Conservation (phyloP, 2,797 vertebrate genomes). For the Crypturellus tataupa region DNA sequence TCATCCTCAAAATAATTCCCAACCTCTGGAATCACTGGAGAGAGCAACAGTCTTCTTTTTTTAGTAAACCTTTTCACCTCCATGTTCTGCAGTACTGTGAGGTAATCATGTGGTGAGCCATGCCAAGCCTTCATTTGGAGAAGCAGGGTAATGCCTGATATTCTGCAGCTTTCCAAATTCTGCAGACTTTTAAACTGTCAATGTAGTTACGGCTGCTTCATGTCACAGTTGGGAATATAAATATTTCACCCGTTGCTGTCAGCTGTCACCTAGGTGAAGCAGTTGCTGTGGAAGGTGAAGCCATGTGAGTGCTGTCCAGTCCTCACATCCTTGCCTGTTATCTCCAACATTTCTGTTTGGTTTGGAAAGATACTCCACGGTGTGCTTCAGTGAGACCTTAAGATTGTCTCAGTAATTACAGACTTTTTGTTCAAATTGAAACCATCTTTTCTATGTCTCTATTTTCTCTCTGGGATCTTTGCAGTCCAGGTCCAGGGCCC, state of each 20-base stretch:
- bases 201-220: constrained; percentile 15
- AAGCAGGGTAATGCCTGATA: neutral
- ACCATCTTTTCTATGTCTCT: neutral
- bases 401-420: neutral
- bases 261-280: neutral
- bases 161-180: constrained; percentile 22
- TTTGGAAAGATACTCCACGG: neutral
- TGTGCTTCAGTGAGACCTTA: accelerated
- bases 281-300: neutral
- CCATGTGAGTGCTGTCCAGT: neutral
- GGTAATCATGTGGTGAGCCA: constrained; percentile 29
- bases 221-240: neutral
- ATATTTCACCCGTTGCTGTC: neutral
- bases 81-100: constrained; percentile 11
- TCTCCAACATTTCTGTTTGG: neutral
- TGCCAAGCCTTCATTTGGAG: neutral
- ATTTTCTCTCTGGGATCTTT: neutral
- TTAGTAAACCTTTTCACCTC: constrained; percentile 18
- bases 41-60: neutral
- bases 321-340: neutral
- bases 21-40: neutral
- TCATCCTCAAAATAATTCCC: neutral
- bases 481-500: neutral
- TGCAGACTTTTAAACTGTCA: constrained; percentile 17
- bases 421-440: neutral